Evolutionary conservation across 1,140 invertebrate species (phyloP).

Genomic region (Parasteatoda tepidariorum): DNA sequence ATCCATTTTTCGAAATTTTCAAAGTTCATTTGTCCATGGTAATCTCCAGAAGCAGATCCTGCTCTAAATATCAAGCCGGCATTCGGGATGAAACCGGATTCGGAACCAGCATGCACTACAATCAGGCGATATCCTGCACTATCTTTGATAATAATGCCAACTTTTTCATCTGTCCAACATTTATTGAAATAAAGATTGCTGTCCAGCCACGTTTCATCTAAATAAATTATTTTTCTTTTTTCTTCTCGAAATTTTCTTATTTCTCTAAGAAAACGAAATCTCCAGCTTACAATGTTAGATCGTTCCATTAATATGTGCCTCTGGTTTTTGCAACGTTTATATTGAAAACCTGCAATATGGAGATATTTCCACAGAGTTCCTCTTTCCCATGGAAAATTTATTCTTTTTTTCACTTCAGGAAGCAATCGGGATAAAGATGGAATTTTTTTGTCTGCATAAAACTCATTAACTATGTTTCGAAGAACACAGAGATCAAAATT

Average conservation of each 20-base stretch:
- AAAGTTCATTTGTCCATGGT: too few species aligned
- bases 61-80: too few species aligned
- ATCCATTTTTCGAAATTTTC: too few species aligned
- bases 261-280: not conserved
- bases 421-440: not conserved
- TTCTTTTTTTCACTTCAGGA: not conserved
- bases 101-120: too few species aligned
- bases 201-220: conserved; percentile 31
- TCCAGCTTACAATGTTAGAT: not conserved
- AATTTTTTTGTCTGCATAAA: conserved; percentile 10
- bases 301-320: not conserved
- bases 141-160: not conserved
- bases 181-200: not conserved
- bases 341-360: not conserved
- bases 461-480: not conserved
- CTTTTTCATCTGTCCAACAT: conserved; percentile 8
- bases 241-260: not conserved
- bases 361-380: not conserved
- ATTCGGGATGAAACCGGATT: too few species aligned
- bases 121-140: not conserved
- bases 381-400: conserved; percentile 5
- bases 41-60: too few species aligned
- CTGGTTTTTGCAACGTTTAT: not conserved
- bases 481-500: not conserved
- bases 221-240: not conserved